phyloP scores from a whole-genome alignment of 2,797 vertebrate species.

The Epinephelus malabaricus region DNA sequence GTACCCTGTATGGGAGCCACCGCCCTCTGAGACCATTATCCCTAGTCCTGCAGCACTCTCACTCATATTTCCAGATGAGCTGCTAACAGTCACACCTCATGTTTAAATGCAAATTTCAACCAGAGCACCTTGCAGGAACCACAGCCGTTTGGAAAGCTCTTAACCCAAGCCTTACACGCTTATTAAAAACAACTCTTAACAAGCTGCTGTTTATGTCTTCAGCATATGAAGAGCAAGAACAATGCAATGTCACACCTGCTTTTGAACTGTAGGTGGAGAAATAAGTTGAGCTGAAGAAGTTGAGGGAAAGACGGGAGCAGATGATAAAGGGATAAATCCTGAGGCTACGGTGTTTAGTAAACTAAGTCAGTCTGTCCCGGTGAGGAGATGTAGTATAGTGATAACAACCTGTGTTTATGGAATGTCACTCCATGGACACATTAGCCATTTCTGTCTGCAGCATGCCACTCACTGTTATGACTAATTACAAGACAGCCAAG shows the following conservation, averaged over 20 bases:
- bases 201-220: conserved; percentile 39
- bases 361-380: conserved; percentile 41
- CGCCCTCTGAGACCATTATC: conserved; percentile 57
- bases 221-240: conserved; percentile 9
- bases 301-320: conserved; percentile 28
- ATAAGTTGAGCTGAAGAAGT: conserved; percentile 34
- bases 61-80: conserved; percentile 37
- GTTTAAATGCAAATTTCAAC: conserved; percentile 71
- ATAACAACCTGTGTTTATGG: conserved; percentile 65
- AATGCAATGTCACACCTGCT: conserved; percentile 46
- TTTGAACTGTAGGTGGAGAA: conserved; percentile 41
- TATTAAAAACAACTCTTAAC: conserved; percentile 44
- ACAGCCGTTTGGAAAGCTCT: conserved; percentile 37
- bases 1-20: conserved; percentile 11
- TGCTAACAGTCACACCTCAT: conserved; percentile 50
- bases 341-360: conserved; percentile 59
- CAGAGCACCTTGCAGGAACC: conserved; percentile 38
- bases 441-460: conserved; percentile 13
- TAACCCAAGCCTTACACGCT: conserved; percentile 18
- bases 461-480: conserved; percentile 60
- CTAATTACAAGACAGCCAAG: conserved; percentile 51
- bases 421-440: not conserved
- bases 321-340: conserved; percentile 66
- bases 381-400: conserved; percentile 50
- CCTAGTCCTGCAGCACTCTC: conserved; percentile 33